phyloP scores from a whole-genome alignment of 2,113 vertebrate species.

The Brachyhypopomus gauderio region DNA sequence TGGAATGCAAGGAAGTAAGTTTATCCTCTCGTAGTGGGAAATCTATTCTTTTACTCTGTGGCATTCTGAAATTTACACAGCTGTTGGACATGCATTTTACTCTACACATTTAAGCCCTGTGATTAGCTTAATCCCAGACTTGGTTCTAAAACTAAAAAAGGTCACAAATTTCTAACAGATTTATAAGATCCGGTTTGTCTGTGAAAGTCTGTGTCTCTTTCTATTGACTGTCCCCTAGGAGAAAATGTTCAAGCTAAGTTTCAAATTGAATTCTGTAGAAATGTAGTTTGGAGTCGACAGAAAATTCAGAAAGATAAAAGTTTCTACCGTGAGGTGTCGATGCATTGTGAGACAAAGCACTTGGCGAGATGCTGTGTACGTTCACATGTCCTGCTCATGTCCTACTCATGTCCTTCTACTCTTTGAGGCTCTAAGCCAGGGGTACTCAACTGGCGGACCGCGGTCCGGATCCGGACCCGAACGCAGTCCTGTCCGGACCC shows the following conservation, averaged over 20 bases:
- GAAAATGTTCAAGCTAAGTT: neutral
- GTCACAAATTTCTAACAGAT: neutral
- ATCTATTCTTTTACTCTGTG: neutral
- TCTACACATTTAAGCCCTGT: neutral
- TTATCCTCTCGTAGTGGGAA: neutral
- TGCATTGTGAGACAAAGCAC: conserved; percentile 77
- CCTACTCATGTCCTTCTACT: conserved; percentile 64
- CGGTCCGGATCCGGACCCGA: too few relatives aligned
- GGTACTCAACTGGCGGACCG: too few relatives aligned
- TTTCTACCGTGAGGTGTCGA: conserved; percentile 72
- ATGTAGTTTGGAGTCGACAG: neutral
- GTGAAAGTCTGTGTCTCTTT: neutral
- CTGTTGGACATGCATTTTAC: neutral
- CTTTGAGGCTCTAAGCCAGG: conserved; percentile 11
- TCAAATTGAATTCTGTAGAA: neutral
- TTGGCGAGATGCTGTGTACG: conserved; percentile 77
- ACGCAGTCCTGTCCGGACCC: too few relatives aligned
- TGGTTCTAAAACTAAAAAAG: neutral
- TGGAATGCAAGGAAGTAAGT: neutral
- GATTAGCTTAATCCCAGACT: neutral
- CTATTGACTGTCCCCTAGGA: neutral
- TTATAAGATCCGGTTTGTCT: neutral
- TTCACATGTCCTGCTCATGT: too few relatives aligned
- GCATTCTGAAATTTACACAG: neutral
- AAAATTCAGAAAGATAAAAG: conserved; percentile 1